These are phyloP conservation scores for Dicerorhinus sumatrensis DNA, from an alignment of 2,113 vertebrate genomes.

Conservation along the genomic window DNA sequence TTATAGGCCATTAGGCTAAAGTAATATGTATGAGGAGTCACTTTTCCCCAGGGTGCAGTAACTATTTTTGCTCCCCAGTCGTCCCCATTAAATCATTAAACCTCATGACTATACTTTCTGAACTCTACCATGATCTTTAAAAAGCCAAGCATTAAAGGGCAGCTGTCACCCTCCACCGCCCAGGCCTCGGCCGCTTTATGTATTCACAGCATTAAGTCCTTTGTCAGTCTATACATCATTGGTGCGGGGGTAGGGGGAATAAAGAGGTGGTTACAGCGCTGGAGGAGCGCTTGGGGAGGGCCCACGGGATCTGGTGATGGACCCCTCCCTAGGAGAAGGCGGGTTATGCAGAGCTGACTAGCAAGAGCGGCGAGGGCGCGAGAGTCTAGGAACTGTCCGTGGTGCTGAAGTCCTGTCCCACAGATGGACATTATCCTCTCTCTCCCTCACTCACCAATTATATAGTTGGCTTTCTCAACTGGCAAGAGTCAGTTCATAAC, in stretches of 20 bases:
- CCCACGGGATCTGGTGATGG: neutral
- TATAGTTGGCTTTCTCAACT: slow-evolving; percentile 34
- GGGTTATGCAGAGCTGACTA: neutral
- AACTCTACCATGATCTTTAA: slow-evolving; percentile 96
- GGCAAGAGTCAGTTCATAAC: slow-evolving; percentile 11
- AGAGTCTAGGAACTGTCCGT: neutral
- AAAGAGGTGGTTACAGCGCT: slow-evolving; percentile 63
- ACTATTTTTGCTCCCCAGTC: slow-evolving; percentile 92
- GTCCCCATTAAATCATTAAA: slow-evolving; percentile 96
- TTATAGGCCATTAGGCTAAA: slow-evolving; percentile 92
- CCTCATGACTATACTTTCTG: slow-evolving; percentile 94
- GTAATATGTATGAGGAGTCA: slow-evolving; percentile 92
- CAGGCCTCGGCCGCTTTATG: slow-evolving; percentile 89
- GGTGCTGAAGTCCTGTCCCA: slow-evolving; percentile 46
- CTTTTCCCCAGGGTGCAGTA: slow-evolving; percentile 93
- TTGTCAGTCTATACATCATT: slow-evolving; percentile 93
- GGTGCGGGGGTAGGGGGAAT: slow-evolving; percentile 73
- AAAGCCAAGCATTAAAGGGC: slow-evolving; percentile 93
- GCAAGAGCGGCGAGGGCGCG: rapidly evolving
- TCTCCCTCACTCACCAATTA: neutral
- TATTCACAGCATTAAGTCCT: slow-evolving; percentile 92
- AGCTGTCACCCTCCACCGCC: slow-evolving; percentile 90
- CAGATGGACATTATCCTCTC: neutral
- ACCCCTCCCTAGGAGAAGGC: neutral
- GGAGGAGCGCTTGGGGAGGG: slow-evolving; percentile 20